Conservation (phyloP, 2,888 invertebrate genomes). For the Drepanosiphum platanoidis region DNA sequence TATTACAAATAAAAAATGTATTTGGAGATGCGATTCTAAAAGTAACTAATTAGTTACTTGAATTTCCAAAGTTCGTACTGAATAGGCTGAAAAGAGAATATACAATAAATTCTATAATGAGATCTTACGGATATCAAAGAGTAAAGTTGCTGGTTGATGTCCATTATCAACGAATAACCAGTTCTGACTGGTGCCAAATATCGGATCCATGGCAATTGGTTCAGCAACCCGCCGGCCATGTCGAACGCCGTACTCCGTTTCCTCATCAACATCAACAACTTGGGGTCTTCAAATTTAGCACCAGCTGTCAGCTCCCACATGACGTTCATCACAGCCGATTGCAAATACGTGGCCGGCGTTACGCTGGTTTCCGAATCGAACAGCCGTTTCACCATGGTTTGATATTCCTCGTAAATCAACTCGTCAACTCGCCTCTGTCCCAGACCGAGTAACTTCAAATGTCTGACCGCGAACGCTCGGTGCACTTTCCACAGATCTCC, state of each 20-base stretch:
- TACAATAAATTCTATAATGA: too few species aligned
- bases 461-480: constrained; percentile 70
- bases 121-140: constrained; percentile 70
- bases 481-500: constrained; percentile 72
- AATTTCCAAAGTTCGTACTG: too few species aligned
- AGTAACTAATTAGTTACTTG: too few species aligned
- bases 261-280: constrained; percentile 69
- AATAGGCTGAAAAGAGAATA: too few species aligned
- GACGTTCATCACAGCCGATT: constrained; percentile 71
- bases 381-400: constrained; percentile 61
- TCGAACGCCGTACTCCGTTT: constrained; percentile 71
- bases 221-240: constrained; percentile 72
- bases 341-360: constrained; percentile 30
- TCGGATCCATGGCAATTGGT: constrained; percentile 74
- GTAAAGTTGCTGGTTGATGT: constrained; percentile 71
- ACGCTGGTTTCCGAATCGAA: constrained; percentile 10
- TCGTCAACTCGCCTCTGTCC: constrained; percentile 71
- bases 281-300: constrained; percentile 68
- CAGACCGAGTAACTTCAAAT: constrained; percentile 71
- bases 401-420: constrained; percentile 71
- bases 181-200: constrained; percentile 72
- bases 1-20: too few species aligned
- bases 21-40: too few species aligned
- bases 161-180: constrained; percentile 72
- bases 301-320: constrained; percentile 74